Conservation (phyloP, 2,888 invertebrate species). For the Eledona agricola region DNA sequence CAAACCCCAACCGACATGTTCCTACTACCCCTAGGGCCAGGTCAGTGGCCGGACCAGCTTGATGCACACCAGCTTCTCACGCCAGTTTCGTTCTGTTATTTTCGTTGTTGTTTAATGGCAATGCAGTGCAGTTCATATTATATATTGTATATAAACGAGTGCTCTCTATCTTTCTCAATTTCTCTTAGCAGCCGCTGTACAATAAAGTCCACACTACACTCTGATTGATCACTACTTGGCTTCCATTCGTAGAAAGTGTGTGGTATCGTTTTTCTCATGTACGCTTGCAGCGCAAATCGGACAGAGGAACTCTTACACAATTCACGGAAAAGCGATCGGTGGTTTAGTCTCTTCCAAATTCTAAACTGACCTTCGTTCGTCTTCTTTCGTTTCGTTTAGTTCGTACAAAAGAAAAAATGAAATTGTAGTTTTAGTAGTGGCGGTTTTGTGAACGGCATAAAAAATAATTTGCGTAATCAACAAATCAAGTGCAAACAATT, state of each 20-base stretch:
- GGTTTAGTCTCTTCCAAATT: background rate
- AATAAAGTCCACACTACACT: conserved; percentile 40
- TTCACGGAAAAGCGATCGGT: background rate
- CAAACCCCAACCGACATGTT: conserved; percentile 53
- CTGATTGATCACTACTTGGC: conserved; percentile 46
- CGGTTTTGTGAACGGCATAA: no score
- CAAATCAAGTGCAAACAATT: no score
- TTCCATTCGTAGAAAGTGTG: conserved; percentile 45
- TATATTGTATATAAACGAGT: no score
- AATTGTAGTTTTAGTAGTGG: no score
- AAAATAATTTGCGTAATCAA: no score
- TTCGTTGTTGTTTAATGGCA: conserved; percentile 39
- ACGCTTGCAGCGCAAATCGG: conserved; percentile 43
- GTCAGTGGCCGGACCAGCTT: conserved; percentile 64
- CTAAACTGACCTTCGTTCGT: background rate
- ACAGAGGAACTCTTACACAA: conserved; percentile 35
- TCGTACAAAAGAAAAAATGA: no score
- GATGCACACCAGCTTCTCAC: conserved; percentile 53
- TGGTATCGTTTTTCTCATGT: conserved; percentile 46
- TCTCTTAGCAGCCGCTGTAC: conserved; percentile 26
- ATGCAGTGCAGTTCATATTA: conserved; percentile 43
- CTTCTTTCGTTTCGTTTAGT: background rate
- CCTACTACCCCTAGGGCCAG: conserved; percentile 61
- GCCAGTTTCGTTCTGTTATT: conserved; percentile 40
- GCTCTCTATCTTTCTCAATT: no score